Conservation (phyloP, 2,113 vertebrate species). For the Alexandromys fortis region DNA sequence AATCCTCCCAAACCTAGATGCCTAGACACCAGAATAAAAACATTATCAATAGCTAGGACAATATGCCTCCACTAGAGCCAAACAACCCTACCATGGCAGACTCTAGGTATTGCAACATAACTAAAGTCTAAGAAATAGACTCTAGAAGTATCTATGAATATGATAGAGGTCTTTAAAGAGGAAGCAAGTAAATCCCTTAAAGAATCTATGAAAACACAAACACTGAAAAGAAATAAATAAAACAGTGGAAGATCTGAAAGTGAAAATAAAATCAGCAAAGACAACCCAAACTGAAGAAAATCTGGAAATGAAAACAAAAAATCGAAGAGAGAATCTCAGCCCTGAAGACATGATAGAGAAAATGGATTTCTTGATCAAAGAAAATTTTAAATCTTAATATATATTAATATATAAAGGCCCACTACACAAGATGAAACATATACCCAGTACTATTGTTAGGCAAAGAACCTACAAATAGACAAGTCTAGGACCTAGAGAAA, state of each 20-base stretch:
- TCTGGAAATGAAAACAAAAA: not conserved
- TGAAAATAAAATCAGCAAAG: not conserved
- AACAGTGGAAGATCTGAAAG: not conserved
- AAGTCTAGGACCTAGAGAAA: slow-evolving; percentile 77
- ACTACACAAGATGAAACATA: not conserved
- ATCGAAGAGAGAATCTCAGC: not conserved
- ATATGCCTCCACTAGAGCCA: not conserved
- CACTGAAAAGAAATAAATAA: not conserved
- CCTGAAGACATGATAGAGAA: not conserved
- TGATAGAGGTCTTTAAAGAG: not conserved
- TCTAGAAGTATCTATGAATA: not conserved
- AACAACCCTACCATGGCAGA: not conserved
- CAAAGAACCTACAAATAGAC: not conserved
- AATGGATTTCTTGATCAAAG: too few relatives aligned
- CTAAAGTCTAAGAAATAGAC: not conserved
- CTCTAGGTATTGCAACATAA: not conserved
- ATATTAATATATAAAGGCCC: not conserved
- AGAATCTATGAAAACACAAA: not conserved
- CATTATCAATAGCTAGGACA: not conserved
- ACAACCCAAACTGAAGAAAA: not conserved
- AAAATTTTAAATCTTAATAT: too few relatives aligned
- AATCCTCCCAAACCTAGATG: not conserved
- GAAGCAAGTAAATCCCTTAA: not conserved
- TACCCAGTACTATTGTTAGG: not conserved
- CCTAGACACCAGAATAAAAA: not conserved